phyloP scores from a whole-genome alignment of 2,113 vertebrate species.

The Coreoperca whiteheadi region DNA sequence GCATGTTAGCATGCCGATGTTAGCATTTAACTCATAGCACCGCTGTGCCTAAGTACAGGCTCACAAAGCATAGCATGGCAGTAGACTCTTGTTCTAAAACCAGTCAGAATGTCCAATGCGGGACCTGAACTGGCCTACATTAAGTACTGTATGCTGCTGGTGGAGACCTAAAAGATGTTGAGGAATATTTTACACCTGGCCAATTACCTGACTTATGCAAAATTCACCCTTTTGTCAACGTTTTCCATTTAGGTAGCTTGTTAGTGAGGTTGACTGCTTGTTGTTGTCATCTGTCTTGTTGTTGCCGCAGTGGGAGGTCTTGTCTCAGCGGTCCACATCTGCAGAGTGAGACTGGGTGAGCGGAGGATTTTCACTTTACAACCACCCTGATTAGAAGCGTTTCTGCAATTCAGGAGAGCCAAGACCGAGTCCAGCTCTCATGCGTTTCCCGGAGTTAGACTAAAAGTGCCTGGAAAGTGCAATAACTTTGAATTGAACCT shows the following conservation, averaged over 20 bases:
- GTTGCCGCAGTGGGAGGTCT: background rate
- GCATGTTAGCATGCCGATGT: background rate
- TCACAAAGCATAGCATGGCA: background rate
- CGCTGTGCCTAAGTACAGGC: background rate
- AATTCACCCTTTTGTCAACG: background rate
- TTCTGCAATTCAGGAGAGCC: background rate
- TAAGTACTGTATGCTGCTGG: too few relatives aligned
- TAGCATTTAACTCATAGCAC: background rate
- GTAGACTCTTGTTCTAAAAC: background rate
- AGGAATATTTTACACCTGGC: background rate
- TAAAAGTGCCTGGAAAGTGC: background rate
- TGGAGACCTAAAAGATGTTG: background rate
- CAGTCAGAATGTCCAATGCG: background rate
- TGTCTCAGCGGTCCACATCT: background rate
- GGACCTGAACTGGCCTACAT: background rate
- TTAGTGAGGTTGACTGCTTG: background rate
- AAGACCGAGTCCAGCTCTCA: background rate
- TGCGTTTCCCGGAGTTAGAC: background rate
- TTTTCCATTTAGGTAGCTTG: background rate
- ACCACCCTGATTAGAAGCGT: background rate
- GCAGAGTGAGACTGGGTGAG: background rate
- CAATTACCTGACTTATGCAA: background rate
- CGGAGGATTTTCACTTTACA: slow-evolving; percentile 2
- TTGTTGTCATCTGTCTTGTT: background rate
- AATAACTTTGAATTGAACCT: background rate